These are phyloP conservation scores for Sinhomidia bicolor DNA, from an alignment of 2,888 invertebrate species.

Conservation along the genomic window DNA sequence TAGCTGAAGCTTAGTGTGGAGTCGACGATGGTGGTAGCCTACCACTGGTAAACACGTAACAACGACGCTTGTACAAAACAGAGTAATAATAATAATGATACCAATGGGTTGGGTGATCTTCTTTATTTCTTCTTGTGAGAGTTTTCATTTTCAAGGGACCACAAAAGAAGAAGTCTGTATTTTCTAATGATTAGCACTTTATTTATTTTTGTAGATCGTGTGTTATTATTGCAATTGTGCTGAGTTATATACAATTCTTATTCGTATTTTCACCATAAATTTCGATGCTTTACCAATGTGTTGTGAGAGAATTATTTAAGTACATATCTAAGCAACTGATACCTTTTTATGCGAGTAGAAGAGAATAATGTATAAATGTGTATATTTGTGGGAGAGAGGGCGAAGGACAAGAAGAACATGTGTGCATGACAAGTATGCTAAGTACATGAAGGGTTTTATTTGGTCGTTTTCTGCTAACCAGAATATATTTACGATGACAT, in stretches of 20 bases:
- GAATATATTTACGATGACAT: constrained; percentile 71
- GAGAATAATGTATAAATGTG: no score
- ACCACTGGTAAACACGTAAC: background rate
- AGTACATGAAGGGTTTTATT: constrained; percentile 47
- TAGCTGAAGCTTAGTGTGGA: background rate
- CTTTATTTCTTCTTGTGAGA: background rate
- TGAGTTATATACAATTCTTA: background rate
- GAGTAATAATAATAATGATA: no score
- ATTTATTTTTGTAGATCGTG: background rate
- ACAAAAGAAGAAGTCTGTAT: background rate
- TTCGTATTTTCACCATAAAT: background rate
- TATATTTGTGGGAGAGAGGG: constrained; percentile 2
- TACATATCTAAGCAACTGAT: no score
- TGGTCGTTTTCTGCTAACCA: constrained; percentile 58
- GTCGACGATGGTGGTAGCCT: no score
- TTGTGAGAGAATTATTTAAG: no score
- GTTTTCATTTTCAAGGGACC: background rate
- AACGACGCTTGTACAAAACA: background rate
- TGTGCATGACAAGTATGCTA: constrained; percentile 55
- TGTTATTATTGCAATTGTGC: background rate
- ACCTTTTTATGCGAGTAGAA: no score
- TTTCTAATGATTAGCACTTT: background rate
- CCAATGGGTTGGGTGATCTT: background rate
- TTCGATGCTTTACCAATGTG: background rate
- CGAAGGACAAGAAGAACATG: constrained; percentile 31